These are phyloP conservation scores for Antedon mediterranea DNA, from an alignment of 53 echinoderm and acorn worm genomes.

Conservation along the genomic window DNA sequence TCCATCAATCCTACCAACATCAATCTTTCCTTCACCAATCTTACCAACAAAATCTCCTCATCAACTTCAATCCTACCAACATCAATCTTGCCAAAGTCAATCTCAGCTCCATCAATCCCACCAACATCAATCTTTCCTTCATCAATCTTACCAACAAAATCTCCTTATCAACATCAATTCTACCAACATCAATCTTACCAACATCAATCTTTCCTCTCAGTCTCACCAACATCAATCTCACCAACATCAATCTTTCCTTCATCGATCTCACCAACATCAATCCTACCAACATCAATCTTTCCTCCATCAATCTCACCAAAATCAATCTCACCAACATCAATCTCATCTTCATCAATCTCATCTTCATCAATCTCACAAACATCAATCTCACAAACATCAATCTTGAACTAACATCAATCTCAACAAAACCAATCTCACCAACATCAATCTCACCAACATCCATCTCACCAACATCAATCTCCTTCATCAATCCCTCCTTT, in stretches of 20 bases:
- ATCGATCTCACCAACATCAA: background rate
- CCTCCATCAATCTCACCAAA: background rate
- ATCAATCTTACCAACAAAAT: background rate
- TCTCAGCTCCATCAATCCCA: background rate
- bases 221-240: constrained; percentile 2
- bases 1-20: background rate
- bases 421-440: no score
- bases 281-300: background rate
- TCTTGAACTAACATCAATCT: no score
- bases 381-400: no score
- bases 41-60: no score
- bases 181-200: no score
- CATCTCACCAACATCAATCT: no score
- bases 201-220: no score
- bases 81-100: background rate
- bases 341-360: constrained; percentile 1
- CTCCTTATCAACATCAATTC: background rate
- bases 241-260: no score
- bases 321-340: background rate
- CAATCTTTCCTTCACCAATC: background rate
- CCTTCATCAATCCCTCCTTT: no score
- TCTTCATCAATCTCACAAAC: no score
- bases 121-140: background rate
- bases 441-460: no score
- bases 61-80: background rate